Evolutionary conservation across 1,140 invertebrate genomes (phyloP), one percentile per base, ranked within the genome.

Genomic region (Ectropis grisescens): DNA sequence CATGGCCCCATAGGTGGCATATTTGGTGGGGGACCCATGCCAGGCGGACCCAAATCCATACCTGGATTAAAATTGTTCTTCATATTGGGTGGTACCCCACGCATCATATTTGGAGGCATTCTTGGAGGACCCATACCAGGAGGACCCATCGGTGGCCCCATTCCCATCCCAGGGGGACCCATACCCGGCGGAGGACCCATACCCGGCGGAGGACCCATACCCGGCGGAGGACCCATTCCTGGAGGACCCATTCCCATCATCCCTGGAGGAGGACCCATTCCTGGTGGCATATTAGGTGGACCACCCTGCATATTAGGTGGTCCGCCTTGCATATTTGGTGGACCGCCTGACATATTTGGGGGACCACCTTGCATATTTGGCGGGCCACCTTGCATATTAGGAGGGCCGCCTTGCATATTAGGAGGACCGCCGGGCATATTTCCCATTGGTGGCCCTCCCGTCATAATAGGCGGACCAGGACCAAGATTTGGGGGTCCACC

Each of bases 11-110:
- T 48, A 13, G 48, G 47, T n/a, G 46, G 44, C 50, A 58, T 54
- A 41, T 50, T 58, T 4, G 55, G 54, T 25, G 68, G 45, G 10
- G 57, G 56, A 2, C 58, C 61, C 53, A 66, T 58, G 3, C 59
- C 58, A 27, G 69, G 61, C 4, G 62, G 69, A 10, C 60, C 68
- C 55, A 74, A 69, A 41, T 60, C 67, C 58, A 58, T 66, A 38
- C 24, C 52, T 52, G 37, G 62, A 41, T 55, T 38, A 28, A 35
- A 59, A 29, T 49, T 52, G 10, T 38, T 54, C 37, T 62, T 58
- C 58, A 68, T 66, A 19, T 61, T 69, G 10, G 59, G 49, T 1
- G 54, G 47, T n/a, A n/a, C n/a, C 8, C 41, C 38, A 12, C 45
- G 48, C 37, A 51, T 55, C 47, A 51, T 57, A 11, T 44, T 45